phyloP scores from a whole-genome alignment of 2,888 invertebrate genomes.

The Psylliodes chrysocephalus region DNA sequence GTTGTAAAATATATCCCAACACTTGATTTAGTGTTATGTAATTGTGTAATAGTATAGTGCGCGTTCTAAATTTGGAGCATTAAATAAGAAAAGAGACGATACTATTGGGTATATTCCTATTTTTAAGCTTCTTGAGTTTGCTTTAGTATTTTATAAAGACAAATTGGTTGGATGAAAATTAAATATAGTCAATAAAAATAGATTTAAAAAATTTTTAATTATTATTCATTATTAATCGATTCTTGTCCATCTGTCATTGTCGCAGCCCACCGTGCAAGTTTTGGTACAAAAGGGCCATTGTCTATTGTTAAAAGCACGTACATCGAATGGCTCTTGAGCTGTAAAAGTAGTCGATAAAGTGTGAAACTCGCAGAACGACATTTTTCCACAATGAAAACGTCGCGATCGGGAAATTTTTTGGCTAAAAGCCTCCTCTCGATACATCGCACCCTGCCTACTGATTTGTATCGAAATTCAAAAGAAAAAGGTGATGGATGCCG shows the following conservation, averaged over 20 bases:
- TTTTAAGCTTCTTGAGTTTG: too few species aligned
- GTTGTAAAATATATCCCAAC: too few species aligned
- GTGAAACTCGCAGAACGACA: constrained; percentile 29
- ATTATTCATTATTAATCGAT: neutral
- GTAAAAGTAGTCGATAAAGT: constrained; percentile 38
- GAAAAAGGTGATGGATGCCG: constrained; percentile 25
- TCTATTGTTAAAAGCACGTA: constrained; percentile 36
- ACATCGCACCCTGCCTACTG: constrained; percentile 15
- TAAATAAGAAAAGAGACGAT: too few species aligned
- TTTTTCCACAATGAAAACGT: constrained; percentile 26
- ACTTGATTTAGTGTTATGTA: neutral
- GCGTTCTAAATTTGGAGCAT: too few species aligned
- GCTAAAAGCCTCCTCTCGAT: constrained; percentile 27
- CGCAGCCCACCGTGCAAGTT: constrained; percentile 2
- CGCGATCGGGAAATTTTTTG: constrained; percentile 17
- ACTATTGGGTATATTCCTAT: too few species aligned
- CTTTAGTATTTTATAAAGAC: too few species aligned
- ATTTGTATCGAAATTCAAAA: constrained; percentile 32
- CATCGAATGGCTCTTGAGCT: constrained; percentile 35
- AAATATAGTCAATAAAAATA: too few species aligned
- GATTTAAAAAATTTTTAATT: too few species aligned
- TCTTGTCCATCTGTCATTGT: neutral
- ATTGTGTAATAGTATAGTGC: too few species aligned
- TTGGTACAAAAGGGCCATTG: constrained; percentile 32
- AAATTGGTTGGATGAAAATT: too few species aligned